Conservation (phyloP, 2,113 vertebrate species). For the Campylomormyrus tamandua region DNA sequence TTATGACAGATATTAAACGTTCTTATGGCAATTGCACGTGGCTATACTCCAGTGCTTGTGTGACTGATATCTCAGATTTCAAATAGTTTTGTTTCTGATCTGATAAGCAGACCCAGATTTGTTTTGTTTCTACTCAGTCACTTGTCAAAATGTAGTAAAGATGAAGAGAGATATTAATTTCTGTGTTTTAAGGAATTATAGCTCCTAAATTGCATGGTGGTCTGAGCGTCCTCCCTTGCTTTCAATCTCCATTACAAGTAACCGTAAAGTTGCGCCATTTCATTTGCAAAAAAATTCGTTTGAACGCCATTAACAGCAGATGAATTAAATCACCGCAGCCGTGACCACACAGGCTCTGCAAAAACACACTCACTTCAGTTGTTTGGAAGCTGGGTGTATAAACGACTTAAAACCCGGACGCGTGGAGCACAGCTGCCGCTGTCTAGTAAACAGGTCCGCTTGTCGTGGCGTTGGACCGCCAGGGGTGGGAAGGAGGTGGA, state of each 20-base stretch:
- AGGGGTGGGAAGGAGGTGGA: not conserved
- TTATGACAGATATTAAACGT: not conserved
- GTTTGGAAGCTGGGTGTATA: not conserved
- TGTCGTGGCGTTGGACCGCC: slow-evolving; percentile 34
- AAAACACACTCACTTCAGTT: not conserved
- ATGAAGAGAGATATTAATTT: not conserved
- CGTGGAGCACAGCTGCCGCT: slow-evolving; percentile 47
- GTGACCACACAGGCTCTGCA: not conserved
- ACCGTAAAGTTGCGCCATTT: not conserved
- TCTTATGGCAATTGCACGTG: not conserved
- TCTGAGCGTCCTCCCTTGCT: not conserved
- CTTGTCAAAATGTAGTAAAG: not conserved
- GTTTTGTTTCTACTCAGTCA: not conserved
- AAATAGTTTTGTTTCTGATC: not conserved
- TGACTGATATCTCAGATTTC: not conserved
- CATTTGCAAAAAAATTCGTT: not conserved
- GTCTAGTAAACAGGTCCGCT: slow-evolving; percentile 60
- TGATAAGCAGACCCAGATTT: not conserved
- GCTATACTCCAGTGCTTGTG: not conserved
- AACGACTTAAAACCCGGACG: slow-evolving; percentile 41
- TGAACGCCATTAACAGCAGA: not conserved
- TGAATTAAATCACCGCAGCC: not conserved
- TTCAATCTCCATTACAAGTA: not conserved
- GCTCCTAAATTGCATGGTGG: not conserved
- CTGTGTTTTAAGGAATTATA: not conserved